Conservation (phyloP, 2,113 vertebrate species). For the Thermophis baileyi region DNA sequence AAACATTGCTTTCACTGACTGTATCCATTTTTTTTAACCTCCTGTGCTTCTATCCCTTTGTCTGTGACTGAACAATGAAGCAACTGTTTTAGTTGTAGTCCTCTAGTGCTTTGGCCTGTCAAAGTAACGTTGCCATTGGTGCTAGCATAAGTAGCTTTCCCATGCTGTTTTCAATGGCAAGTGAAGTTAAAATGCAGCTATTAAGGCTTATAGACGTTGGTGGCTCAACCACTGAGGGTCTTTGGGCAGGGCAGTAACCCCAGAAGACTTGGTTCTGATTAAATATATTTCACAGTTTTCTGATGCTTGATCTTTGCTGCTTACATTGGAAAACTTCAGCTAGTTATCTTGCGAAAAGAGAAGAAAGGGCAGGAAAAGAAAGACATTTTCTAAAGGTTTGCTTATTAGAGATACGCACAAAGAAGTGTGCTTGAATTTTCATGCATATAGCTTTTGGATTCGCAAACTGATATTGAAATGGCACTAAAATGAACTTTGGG, state of each 20-base stretch:
- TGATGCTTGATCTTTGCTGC: neutral
- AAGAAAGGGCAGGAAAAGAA: neutral
- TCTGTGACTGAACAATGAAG: neutral
- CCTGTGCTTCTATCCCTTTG: neutral
- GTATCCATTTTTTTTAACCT: neutral
- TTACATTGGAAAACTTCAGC: neutral
- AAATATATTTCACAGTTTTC: neutral
- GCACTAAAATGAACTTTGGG: neutral
- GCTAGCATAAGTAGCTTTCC: constrained; percentile 1
- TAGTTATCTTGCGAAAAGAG: neutral
- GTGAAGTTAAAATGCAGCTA: neutral
- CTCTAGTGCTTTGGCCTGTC: neutral
- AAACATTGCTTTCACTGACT: constrained; percentile 6
- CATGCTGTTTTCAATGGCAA: neutral
- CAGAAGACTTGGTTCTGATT: neutral
- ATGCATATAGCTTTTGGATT: neutral
- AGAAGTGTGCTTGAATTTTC: neutral
- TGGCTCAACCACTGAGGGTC: neutral
- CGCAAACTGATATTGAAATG: neutral
- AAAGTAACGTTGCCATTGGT: constrained; percentile 8
- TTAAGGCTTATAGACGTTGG: neutral
- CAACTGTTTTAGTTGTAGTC: neutral
- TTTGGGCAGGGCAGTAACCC: neutral
- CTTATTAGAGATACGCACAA: neutral
- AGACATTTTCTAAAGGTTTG: neutral